Percentiles rank a stretch among this genome's conserved stretches.
These are phyloP conservation scores for Masticophis lateralis DNA, from an alignment of 2,797 vertebrate genomes.

Conservation along the genomic window DNA sequence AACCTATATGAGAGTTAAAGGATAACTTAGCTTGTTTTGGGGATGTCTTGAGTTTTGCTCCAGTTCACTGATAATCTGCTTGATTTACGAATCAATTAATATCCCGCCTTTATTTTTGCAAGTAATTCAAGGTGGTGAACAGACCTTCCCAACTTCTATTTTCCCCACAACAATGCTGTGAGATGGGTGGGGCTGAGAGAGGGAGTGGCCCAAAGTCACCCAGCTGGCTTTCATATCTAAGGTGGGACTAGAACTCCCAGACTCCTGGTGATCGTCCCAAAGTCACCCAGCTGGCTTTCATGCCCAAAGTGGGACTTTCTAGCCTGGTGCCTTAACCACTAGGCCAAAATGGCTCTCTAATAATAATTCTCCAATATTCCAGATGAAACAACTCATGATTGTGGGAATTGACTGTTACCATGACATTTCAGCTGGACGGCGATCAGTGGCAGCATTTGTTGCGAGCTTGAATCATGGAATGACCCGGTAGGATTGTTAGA, in stretches of 20 bases:
- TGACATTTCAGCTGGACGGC: constrained; percentile 79
- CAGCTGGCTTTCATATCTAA: background rate
- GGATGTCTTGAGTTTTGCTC: background rate
- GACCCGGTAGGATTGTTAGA: constrained; percentile 78
- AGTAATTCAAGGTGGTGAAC: background rate
- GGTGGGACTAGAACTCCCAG: background rate
- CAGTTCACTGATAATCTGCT: background rate
- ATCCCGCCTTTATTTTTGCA: background rate
- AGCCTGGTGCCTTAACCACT: background rate
- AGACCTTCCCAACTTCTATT: background rate
- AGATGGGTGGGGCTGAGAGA: background rate
- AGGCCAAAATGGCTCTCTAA: background rate
- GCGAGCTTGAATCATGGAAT: constrained; percentile 88
- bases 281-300: background rate
- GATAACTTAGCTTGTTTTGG: background rate
- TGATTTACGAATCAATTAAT: background rate
- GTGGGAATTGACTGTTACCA: constrained; percentile 96
- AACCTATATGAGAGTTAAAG: background rate
- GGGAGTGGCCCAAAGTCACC: background rate
- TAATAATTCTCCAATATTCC: background rate
- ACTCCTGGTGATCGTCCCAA: too few relatives aligned
- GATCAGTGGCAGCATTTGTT: constrained; percentile 90
- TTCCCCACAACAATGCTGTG: background rate
- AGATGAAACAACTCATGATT: constrained; percentile 93
- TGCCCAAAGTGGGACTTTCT: background rate